Evolutionary conservation across 1,140 invertebrate species (phyloP), one percentile per base, ranked within the genome.

Genomic region (Bombus polaris): DNA sequence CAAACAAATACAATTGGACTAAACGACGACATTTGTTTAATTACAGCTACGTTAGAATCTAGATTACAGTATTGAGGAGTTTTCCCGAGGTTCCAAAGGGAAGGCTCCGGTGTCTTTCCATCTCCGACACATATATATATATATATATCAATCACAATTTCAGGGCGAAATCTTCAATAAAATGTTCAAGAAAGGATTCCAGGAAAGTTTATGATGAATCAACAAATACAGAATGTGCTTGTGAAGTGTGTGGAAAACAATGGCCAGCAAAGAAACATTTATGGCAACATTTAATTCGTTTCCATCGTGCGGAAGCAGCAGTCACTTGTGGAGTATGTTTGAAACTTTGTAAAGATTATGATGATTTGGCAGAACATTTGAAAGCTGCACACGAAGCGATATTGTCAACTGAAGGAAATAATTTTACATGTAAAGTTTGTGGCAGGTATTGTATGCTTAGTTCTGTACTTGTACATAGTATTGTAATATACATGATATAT

Each of bases 201-300:
- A 91, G 94, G 1, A 95, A 95, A 53, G 94, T 95, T 3, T 95
- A 95, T 71, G 95, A 95, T 32, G 95, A 95, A 78, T 94, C 93
- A 18, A 95, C 94, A 0, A 95, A 95, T 65, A 95, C 95, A 8
- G 94, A 94, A 25, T 95, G 95, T 68, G 93, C 94, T 0, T 97
- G 96, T 85, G 96, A 96, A 80, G 95, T 96, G 1, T 97, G 96
- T 83, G 95, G 95, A 2, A 97, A 96, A 90, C 95, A 95, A 35
- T 97, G 96, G 96, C 96, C 96, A 0, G 96, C 96, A 0, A 96
- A 96, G 84, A 96, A 96, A 87, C 96, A 96, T 86, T 90, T 96
- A 0, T 97, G 96, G 96, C 96, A 96, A 88, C 96, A 97, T 90
- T 92, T 96, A 37, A 96, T 96, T 53, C 92, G 96, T 15, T 96